Evolutionary conservation across 2,113 vertebrate species (phyloP).

Genomic region (Scopus umbretta): DNA sequence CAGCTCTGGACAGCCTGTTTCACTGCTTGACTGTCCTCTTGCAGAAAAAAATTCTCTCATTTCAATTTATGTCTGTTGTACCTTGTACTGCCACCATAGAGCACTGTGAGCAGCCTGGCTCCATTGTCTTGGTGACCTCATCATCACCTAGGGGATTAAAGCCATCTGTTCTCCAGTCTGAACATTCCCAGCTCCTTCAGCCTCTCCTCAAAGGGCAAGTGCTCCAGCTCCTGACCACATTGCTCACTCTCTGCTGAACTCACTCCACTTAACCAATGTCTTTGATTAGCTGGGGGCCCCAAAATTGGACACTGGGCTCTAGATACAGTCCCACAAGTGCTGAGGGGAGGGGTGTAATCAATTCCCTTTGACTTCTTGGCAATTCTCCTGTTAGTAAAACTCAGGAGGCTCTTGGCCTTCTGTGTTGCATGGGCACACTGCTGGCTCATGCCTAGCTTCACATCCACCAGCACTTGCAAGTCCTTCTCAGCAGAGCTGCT

Average conservation of each 20-base stretch:
- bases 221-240: background rate
- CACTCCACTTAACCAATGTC: background rate
- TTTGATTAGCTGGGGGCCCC: background rate
- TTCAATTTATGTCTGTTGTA: background rate
- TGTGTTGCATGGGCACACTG: too few relatives aligned
- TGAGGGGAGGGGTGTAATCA: background rate
- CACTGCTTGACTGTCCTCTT: background rate
- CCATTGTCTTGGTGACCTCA: background rate
- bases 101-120: background rate
- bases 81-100: background rate
- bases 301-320: background rate
- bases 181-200: background rate
- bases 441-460: background rate
- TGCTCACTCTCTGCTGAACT: background rate
- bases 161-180: background rate
- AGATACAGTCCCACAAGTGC: background rate
- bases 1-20: background rate
- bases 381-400: background rate
- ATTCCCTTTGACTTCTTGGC: background rate
- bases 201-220: background rate
- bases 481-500: background rate
- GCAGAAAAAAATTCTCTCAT: background rate
- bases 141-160: background rate
- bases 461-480: background rate
- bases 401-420: background rate